Percentiles rank a stretch among this genome's conserved stretches.
phyloP scores from a whole-genome alignment of 1,140 invertebrate genomes.

The Lordiphosa collinella region DNA sequence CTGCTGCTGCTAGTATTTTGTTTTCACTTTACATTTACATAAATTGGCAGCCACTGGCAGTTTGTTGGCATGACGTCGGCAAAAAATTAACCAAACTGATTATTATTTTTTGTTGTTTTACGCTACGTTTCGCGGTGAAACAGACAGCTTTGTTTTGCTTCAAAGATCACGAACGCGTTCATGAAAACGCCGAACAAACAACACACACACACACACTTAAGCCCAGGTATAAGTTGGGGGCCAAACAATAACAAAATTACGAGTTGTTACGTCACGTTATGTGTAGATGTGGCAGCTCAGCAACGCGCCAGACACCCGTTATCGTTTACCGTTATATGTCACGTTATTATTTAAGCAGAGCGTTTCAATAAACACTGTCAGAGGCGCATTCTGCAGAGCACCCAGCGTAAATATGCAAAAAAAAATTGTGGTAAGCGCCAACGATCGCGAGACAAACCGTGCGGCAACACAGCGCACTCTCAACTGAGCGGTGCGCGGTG shows the following conservation, averaged over 20 bases:
- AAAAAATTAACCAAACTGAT: conserved; percentile 20
- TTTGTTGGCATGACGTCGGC: conserved; percentile 59
- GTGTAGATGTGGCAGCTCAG: conserved; percentile 38
- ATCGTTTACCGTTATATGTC: conserved; percentile 44
- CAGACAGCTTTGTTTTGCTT: conserved; percentile 72
- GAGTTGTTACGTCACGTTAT: conserved; percentile 61
- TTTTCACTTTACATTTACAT: conserved; percentile 60
- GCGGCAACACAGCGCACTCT: conserved; percentile 49
- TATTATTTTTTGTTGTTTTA: conserved; percentile 22
- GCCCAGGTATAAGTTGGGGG: conserved; percentile 25
- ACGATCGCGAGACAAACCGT: conserved; percentile 55
- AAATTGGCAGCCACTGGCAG: conserved; percentile 54
- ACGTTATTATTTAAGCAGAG: conserved; percentile 29
- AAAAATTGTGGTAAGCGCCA: conserved; percentile 21
- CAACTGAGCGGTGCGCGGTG: conserved; percentile 45
- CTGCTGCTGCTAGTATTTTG: conserved; percentile 8
- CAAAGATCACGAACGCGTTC: conserved; percentile 76
- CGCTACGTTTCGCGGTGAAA: conserved; percentile 52
- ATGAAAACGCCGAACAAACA: conserved; percentile 57
- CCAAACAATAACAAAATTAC: conserved; percentile 66
- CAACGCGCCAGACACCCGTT: conserved; percentile 17
- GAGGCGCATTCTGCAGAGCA: not conserved
- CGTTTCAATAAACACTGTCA: conserved; percentile 4
- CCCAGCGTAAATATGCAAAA: conserved; percentile 36
- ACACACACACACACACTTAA: conserved; percentile 13